Percentiles rank a stretch among this genome's conserved stretches.
Conservation (phyloP, 2,113 vertebrate species). For the Labeo catla region DNA sequence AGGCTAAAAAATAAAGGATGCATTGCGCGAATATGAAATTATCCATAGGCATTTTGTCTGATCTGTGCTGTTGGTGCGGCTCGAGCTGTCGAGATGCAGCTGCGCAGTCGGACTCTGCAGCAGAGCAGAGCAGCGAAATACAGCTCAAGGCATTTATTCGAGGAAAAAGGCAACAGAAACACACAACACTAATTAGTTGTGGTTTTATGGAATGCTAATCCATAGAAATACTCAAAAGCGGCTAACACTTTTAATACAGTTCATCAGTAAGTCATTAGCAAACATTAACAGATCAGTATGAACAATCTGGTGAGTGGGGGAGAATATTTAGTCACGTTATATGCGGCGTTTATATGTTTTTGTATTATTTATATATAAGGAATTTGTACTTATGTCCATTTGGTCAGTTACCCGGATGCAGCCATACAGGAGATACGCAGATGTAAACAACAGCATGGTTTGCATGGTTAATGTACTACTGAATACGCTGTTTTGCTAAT, state of each 20-base stretch:
- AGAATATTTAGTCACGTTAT: neutral
- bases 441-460: no score
- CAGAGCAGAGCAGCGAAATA: constrained; percentile 29
- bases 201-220: neutral
- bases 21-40: constrained; percentile 90
- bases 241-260: neutral
- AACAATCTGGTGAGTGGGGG: neutral
- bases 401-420: no score
- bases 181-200: neutral
- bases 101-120: constrained; percentile 67
- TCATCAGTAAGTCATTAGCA: neutral
- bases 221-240: neutral
- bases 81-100: constrained; percentile 58
- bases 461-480: no score
- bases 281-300: no score
- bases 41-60: constrained; percentile 84
- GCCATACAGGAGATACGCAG: no score
- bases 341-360: no score
- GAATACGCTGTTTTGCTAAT: no score
- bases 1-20: constrained; percentile 89
- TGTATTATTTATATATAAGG: no score
- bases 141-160: neutral
- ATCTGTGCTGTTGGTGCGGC: constrained; percentile 52
- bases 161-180: neutral
- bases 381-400: no score